Evolutionary conservation across 2,113 vertebrate genomes (phyloP), one percentile per base, ranked within the genome.

Genomic region (Rhinolophus sinicus): DNA sequence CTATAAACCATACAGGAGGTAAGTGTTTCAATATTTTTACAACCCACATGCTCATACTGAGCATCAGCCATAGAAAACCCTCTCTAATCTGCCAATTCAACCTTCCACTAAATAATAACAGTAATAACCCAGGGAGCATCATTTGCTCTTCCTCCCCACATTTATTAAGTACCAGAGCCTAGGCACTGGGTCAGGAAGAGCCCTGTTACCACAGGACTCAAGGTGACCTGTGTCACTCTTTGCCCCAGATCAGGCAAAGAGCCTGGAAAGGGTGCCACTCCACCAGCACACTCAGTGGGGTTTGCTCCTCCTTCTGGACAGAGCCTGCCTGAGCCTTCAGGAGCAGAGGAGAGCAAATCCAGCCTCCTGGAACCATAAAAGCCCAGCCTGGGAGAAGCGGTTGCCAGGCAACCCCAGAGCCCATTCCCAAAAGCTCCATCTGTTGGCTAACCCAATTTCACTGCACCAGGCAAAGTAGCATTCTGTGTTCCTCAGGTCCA

Each of bases 321-420:
- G 40, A 96, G 38, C 44, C 70, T 9, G 5, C 3, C 19, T 24
- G 80, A 92, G 76, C 72, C 56, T 10, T 7, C 56, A 30, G 54
- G 62, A 78, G 47, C 33, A 14, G 5, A 77, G 77, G 5, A 81
- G 77, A 92, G 78, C 65, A 85, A 26, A 72, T 21, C 85, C 69
- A 90, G 60, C 90, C 85, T 92, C 87, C 22, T 6, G 35, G 50
- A 97, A 77, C 47, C 10, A 1, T 9, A 78, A 28, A 88, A 93
- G 65, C 76, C 81, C 94, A 16, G 58, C 78, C 90, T 12, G 9
- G 72, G 72, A 81, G 90, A 93, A 82, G 80, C 10, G 12, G 96
- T 97, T 97, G 96, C 97, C 88, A 95, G 87, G 88, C 87, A 97
- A 96, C 86, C 88, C 44, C 73, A 64, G 30, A 90, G 54, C 26